A percentile compares a stretch with the other conserved stretches of the same genome.
phyloP scores from a whole-genome alignment of 2,797 vertebrate genomes.

The Aplochiton taeniatus region DNA sequence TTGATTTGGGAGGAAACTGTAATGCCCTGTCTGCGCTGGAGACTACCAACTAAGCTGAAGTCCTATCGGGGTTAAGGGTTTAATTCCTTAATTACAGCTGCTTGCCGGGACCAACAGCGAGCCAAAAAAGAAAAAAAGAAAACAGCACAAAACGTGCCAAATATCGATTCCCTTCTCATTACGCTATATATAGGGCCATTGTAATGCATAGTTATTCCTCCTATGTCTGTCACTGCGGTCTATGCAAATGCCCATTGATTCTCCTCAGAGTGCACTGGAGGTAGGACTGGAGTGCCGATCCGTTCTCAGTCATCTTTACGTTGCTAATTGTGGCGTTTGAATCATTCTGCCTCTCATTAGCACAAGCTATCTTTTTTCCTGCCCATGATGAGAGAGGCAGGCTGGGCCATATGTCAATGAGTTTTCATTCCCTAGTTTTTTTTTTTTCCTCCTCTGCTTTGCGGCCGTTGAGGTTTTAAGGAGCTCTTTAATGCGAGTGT shows the following conservation, averaged over 20 bases:
- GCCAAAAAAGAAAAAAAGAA: conserved; percentile 53
- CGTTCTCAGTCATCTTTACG: conserved; percentile 56
- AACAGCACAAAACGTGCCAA: conserved; percentile 49
- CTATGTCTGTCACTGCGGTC: conserved; percentile 43
- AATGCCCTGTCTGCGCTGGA: conserved; percentile 29
- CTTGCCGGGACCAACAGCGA: conserved; percentile 61
- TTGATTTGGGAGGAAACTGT: conserved; percentile 6
- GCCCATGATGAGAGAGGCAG: conserved; percentile 20
- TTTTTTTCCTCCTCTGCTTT: too few relatives aligned
- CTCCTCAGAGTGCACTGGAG: conserved; percentile 12
- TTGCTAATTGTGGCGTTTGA: conserved; percentile 41
- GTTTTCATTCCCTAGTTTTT: conserved; percentile 1
- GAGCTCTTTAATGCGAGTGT: conserved; percentile 8
- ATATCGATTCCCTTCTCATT: conserved; percentile 68
- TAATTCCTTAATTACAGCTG: conserved; percentile 70
- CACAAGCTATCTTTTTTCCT: conserved; percentile 18
- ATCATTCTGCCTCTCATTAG: conserved; percentile 40
- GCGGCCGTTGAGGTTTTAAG: neutral
- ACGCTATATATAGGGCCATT: conserved; percentile 41
- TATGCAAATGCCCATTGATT: conserved; percentile 74
- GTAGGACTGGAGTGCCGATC: conserved; percentile 35
- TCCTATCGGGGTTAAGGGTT: conserved; percentile 43
- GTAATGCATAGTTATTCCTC: conserved; percentile 68
- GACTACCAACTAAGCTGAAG: conserved; percentile 32
- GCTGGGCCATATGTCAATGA: conserved; percentile 7